phyloP scores from a whole-genome alignment of 1,140 invertebrate genomes.

The Drosophila pectinifera region DNA sequence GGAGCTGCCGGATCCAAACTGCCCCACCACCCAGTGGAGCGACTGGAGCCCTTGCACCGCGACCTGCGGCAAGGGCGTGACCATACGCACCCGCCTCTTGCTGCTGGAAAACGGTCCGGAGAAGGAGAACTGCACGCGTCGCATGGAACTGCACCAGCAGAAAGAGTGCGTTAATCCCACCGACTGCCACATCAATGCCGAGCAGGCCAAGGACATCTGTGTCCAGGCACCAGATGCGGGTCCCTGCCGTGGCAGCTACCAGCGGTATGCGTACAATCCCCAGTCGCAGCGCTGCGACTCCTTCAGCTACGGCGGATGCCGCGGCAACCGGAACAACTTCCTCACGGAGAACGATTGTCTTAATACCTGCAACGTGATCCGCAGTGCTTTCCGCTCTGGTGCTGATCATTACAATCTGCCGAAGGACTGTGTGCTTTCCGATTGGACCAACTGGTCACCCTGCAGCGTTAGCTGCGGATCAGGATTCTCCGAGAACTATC shows the following conservation, averaged over 20 bases:
- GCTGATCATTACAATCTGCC: slow-evolving; percentile 74
- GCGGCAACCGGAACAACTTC: slow-evolving; percentile 96
- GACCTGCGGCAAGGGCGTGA: slow-evolving; percentile 89
- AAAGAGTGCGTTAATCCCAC: slow-evolving; percentile 88
- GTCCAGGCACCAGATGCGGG: slow-evolving; percentile 90
- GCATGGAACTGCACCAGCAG: slow-evolving; percentile 88
- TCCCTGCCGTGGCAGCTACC: slow-evolving; percentile 93
- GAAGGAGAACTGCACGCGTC: slow-evolving; percentile 86
- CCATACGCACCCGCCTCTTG: slow-evolving; percentile 89
- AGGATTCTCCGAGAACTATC: slow-evolving; percentile 67
- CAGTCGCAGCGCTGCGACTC: slow-evolving; percentile 90
- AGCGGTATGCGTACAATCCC: slow-evolving; percentile 93
- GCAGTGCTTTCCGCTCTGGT: neutral
- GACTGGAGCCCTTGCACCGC: slow-evolving; percentile 90
- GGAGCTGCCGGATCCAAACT: slow-evolving; percentile 87
- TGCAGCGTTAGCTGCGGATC: slow-evolving; percentile 89
- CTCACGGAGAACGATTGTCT: slow-evolving; percentile 91
- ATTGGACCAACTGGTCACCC: slow-evolving; percentile 91
- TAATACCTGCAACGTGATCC: slow-evolving; percentile 87
- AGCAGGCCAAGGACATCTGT: slow-evolving; percentile 92
- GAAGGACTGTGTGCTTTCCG: slow-evolving; percentile 89
- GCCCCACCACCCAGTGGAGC: slow-evolving; percentile 89
- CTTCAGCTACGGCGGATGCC: slow-evolving; percentile 95
- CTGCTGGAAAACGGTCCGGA: slow-evolving; percentile 87
- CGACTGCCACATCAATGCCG: slow-evolving; percentile 90